Conservation (phyloP, 1,140 invertebrate genomes). For the Oscheius sp. region DNA sequence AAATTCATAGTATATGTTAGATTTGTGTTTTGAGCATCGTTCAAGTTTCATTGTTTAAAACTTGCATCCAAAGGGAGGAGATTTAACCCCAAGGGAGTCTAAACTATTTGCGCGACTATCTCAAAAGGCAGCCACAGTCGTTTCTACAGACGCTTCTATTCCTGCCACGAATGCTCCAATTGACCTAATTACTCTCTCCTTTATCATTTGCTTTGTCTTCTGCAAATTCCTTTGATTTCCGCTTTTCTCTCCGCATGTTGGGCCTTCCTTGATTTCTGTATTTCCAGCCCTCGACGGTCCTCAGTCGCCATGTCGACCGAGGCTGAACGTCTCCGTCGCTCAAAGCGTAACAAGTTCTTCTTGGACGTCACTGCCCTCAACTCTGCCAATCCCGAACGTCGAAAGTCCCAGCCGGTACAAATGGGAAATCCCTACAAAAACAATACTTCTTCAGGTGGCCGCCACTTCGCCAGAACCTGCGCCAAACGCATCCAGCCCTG, state of each 20-base stretch:
- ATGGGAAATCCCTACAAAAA: not conserved
- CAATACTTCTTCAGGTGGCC: not conserved
- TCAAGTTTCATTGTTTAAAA: too few relatives aligned
- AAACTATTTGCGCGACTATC: too few relatives aligned
- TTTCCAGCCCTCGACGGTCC: not conserved
- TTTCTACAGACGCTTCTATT: too few relatives aligned
- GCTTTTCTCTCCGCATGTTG: not conserved
- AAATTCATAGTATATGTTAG: too few relatives aligned
- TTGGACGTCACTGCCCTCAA: conserved; percentile 4
- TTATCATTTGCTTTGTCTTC: not conserved
- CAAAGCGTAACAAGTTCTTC: conserved; percentile 15
- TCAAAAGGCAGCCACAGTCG: too few relatives aligned
- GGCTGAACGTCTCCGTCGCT: conserved; percentile 9
- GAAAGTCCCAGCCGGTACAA: not conserved
- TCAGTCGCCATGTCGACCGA: not conserved
- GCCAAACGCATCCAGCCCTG: not conserved
- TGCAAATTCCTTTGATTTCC: not conserved
- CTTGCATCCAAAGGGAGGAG: too few relatives aligned
- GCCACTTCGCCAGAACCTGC: not conserved
- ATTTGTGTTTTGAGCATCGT: too few relatives aligned
- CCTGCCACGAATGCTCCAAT: not conserved
- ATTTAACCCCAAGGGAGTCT: too few relatives aligned
- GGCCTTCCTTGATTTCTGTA: too few relatives aligned
- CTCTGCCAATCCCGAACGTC: conserved; percentile 4
- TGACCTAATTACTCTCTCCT: not conserved